phyloP scores from a whole-genome alignment of 2,888 invertebrate genomes.

The Eurytoma adleriae region DNA sequence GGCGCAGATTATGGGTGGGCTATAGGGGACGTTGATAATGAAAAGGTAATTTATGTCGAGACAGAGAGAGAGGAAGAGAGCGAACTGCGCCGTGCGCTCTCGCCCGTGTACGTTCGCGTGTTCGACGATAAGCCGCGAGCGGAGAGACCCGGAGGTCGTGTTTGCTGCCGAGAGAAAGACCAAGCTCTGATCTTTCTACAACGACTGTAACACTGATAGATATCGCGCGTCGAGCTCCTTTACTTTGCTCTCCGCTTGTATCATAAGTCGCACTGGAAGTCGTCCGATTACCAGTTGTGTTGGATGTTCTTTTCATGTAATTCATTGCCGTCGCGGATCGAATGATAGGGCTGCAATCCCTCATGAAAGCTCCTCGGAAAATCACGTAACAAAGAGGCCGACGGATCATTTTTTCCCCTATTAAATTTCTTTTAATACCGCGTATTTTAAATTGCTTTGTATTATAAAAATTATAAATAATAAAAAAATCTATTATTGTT shows the following conservation, averaged over 20 bases:
- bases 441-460: too few species aligned
- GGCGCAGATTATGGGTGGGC: conserved; percentile 28
- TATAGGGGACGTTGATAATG: conserved; percentile 47
- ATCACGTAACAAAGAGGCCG: too few species aligned
- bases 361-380: too few species aligned
- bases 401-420: too few species aligned
- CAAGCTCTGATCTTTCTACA: conserved; percentile 30
- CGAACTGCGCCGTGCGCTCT: background rate
- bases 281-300: conserved; percentile 8
- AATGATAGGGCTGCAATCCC: too few species aligned
- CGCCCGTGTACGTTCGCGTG: conserved; percentile 34
- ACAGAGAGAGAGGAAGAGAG: background rate
- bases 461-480: too few species aligned
- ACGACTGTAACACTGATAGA: conserved; percentile 43
- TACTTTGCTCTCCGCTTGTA: conserved; percentile 4
- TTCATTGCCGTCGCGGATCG: too few species aligned
- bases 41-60: conserved; percentile 56
- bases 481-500: too few species aligned
- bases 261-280: conserved; percentile 17
- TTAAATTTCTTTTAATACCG: too few species aligned
- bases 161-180: background rate
- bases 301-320: conserved; percentile 10
- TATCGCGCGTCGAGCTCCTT: conserved; percentile 18
- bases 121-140: conserved; percentile 47
- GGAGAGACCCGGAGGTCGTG: background rate